Evolutionary conservation across 1,140 invertebrate species (phyloP).

Genomic region (Cydia splendana): DNA sequence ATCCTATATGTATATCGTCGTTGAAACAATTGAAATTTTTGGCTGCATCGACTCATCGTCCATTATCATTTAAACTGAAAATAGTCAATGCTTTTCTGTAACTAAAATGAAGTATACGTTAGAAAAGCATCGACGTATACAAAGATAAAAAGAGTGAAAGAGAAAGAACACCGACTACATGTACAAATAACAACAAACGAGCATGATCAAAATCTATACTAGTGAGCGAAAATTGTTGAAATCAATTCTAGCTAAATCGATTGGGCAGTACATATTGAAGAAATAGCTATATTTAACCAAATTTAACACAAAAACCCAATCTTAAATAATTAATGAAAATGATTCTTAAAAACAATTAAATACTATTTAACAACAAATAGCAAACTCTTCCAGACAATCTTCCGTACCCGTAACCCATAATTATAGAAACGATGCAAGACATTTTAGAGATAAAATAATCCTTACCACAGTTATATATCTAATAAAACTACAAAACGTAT

Average conservation of each 20-base stretch:
- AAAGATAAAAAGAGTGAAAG: constrained; percentile 66
- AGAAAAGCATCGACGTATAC: constrained; percentile 50
- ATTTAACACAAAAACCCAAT: no score
- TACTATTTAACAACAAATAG: no score
- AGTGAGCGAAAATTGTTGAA: not conserved
- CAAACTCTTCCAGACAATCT: no score
- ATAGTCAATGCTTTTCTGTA: constrained; percentile 1
- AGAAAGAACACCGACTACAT: constrained; percentile 79
- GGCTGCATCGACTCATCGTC: not conserved
- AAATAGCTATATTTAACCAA: no score
- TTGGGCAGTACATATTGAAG: no score
- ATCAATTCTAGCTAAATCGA: not conserved
- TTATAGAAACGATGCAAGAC: no score
- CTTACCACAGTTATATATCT: no score
- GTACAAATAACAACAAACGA: constrained; percentile 61
- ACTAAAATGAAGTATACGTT: constrained; percentile 34
- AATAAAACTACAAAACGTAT: not conserved
- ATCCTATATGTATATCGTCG: not conserved
- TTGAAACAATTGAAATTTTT: not conserved
- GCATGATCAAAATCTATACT: constrained; percentile 47
- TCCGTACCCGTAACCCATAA: no score
- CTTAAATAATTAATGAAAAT: no score
- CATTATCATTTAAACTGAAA: not conserved
- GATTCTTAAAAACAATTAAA: no score
- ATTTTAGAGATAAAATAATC: no score